Base-by-base conservation (phyloP, 1,140 invertebrate species). In the Drosophila melanica region DNA sequence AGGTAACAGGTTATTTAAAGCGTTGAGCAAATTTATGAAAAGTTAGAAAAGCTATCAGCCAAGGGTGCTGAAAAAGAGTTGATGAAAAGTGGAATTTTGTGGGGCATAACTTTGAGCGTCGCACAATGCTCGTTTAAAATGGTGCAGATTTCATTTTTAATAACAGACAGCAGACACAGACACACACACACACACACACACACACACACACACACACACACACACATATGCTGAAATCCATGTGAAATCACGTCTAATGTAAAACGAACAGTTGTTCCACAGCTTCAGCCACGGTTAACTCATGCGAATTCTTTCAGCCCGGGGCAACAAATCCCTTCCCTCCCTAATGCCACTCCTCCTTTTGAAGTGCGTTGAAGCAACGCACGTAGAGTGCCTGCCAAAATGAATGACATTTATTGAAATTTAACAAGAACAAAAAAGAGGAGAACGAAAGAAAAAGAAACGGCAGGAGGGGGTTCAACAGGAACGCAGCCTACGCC, bases 361-460 rank as follows among this genome's bases (percentile, higher is more conserved):
- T 84, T 81, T 86, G 65, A 85, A 73, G 75, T 69, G 75, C 81
- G 77, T 66, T 75, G 74, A 86, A 78, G 81, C 77, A 81, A 59
- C 82, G 82, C 81, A 87, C 75, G 82, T 86, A 77, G 64, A 70
- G 67, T 63, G 79, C 75, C 82, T 86, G 82, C 82, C 82, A 86
- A 86, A 86, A 87, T 86, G 82, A 86, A 82, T 86, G 82, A 86
- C 82, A 87, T 86, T 86, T 86, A 86, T 86, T 86, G 82, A 86
- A 86, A 86, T 86, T 81, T 64, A 77, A 85, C 79, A 86, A 69
- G 50, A 86, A 74, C 58, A 70, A 51, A 55, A 57, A 50, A 62
- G 9, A 16, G 33, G 39, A 35, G n/a, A 20, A 2, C 18, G 10
- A 45, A 37, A 55, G 37, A 9, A n/a, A 45, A 14, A 16, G 5